Conservation (phyloP, 1,140 invertebrate species). For the Neuroterus valhalla region DNA sequence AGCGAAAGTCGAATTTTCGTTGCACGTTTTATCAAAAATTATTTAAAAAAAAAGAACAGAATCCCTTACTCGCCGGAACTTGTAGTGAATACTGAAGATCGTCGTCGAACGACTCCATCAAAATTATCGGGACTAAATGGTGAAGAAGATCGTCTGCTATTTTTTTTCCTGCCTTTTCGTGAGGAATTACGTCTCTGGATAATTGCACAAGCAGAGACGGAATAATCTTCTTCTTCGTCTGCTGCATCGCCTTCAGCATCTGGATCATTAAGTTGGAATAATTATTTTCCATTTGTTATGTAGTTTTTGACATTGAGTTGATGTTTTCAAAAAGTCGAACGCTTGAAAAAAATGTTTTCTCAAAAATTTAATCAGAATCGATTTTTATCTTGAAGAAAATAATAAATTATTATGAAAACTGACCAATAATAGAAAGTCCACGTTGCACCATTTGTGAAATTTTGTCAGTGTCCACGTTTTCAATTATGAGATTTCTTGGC, state of each 20-base stretch:
- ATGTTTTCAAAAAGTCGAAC: too few species aligned
- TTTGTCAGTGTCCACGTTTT: slow-evolving; percentile 7
- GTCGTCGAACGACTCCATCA: slow-evolving; percentile 72
- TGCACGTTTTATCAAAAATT: too few species aligned
- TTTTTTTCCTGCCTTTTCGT: slow-evolving; percentile 76
- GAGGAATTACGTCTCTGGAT: slow-evolving; percentile 84
- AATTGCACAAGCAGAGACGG: slow-evolving; percentile 86
- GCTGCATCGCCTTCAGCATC: slow-evolving; percentile 69
- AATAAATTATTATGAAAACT: slow-evolving; percentile 12
- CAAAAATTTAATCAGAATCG: too few species aligned
- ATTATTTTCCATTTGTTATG: neutral
- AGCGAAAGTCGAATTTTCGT: too few species aligned
- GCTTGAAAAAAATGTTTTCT: too few species aligned
- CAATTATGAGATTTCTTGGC: slow-evolving; percentile 35
- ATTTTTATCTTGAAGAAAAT: too few species aligned
- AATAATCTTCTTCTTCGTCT: slow-evolving; percentile 87
- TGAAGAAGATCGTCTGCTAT: slow-evolving; percentile 81
- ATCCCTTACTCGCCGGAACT: slow-evolving; percentile 88
- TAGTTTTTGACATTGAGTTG: too few species aligned
- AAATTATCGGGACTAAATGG: slow-evolving; percentile 79
- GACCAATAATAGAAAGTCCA: slow-evolving; percentile 46
- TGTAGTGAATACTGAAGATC: slow-evolving; percentile 88
- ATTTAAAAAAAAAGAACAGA: slow-evolving; percentile 9
- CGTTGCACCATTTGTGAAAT: slow-evolving; percentile 45
- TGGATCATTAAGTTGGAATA: neutral